Evolutionary conservation across 2,113 vertebrate genomes (phyloP).

Genomic region (Buteo buteo): DNA sequence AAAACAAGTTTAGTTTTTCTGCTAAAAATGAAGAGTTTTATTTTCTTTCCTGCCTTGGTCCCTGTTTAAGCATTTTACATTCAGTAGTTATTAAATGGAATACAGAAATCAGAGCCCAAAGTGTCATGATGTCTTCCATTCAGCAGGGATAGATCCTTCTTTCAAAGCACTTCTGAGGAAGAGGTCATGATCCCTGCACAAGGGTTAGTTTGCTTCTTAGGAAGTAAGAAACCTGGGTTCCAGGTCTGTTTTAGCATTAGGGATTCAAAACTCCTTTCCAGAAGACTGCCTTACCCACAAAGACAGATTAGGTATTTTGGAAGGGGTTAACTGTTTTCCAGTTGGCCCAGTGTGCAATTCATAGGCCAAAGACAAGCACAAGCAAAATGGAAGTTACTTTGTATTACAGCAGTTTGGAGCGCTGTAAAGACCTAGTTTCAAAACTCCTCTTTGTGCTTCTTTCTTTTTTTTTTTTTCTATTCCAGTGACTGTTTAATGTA

Average conservation of each 20-base stretch:
- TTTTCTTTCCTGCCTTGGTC: constrained; percentile 38
- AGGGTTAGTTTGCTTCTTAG: not conserved
- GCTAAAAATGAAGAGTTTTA: constrained; percentile 30
- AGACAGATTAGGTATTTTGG: not conserved
- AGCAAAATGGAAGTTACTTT: not conserved
- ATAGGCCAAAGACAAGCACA: not conserved
- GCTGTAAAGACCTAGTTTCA: not conserved
- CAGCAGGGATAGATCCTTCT: not conserved
- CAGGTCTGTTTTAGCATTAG: not conserved
- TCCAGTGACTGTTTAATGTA: not conserved
- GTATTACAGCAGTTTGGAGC: not conserved
- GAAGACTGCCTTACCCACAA: not conserved
- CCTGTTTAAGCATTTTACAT: constrained; percentile 26
- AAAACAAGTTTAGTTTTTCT: not conserved
- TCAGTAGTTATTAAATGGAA: not conserved
- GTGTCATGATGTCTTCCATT: not conserved
- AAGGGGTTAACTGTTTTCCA: not conserved
- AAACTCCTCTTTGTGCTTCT: not conserved
- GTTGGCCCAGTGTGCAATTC: not conserved
- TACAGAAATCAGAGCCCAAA: not conserved
- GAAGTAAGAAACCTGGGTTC: not conserved
- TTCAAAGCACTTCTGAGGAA: not conserved
- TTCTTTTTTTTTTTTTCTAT: not conserved
- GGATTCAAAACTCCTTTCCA: not conserved
- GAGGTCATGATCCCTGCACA: not conserved